Conservation (phyloP, 2,113 vertebrate genomes). For the Strix aluco region DNA sequence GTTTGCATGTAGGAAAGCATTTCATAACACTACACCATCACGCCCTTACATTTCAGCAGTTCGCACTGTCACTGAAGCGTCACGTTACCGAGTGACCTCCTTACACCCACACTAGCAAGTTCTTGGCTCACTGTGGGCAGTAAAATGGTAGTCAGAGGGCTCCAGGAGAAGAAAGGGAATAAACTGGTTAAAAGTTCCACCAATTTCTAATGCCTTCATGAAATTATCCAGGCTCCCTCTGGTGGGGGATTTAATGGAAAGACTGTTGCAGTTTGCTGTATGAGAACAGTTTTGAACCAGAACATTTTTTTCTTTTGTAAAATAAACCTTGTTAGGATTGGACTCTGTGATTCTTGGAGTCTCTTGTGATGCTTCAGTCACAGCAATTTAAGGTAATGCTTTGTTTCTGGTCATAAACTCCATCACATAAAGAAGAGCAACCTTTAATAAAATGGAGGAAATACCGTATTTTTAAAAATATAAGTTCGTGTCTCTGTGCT, state of each 20-base stretch:
- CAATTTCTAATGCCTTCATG: not conserved
- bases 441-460: not conserved
- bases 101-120: not conserved
- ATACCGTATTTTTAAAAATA: not conserved
- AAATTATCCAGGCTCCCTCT: constrained; percentile 54
- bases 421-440: not conserved
- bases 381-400: not conserved
- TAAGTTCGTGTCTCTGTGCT: not conserved
- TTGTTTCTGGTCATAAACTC: not conserved
- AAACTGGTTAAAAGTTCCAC: not conserved
- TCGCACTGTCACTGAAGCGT: fast-evolving
- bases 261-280: not conserved
- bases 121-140: not conserved
- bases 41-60: not conserved
- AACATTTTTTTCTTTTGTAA: not conserved
- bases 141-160: not conserved
- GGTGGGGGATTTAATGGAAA: not conserved
- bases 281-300: not conserved
- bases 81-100: not conserved
- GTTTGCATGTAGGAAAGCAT: not conserved
- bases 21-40: not conserved
- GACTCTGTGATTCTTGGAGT: not conserved
- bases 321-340: not conserved
- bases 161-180: not conserved
- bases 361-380: not conserved